Percentiles rank a stretch among this genome's conserved stretches.
phyloP scores from a whole-genome alignment of 1,140 invertebrate genomes.

The Leptinotarsa texana region DNA sequence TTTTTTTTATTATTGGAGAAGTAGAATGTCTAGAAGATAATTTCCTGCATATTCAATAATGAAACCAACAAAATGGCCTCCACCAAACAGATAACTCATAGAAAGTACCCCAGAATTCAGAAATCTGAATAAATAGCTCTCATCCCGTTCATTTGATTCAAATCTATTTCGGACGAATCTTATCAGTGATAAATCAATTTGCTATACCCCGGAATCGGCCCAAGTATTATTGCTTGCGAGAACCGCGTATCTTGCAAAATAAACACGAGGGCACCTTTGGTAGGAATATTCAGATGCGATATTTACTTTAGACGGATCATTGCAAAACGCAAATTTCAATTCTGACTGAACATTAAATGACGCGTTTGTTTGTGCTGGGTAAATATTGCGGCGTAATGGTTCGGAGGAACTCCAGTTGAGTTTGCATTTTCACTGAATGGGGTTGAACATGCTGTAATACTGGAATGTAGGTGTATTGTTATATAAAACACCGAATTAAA shows the following conservation, averaged over 20 bases:
- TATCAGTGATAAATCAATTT: not conserved
- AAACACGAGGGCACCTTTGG: not conserved
- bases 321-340: slow-evolving; percentile 4
- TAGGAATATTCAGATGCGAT: not conserved
- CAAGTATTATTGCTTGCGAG: not conserved
- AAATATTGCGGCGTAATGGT: not conserved
- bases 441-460: not conserved
- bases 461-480: too few species aligned
- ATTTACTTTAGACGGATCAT: not conserved
- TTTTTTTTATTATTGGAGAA: too few species aligned
- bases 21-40: too few species aligned
- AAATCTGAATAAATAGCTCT: too few species aligned
- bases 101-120: too few species aligned
- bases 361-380: slow-evolving; percentile 4
- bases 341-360: slow-evolving; percentile 4
- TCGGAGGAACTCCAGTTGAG: not conserved
- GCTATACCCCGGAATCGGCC: not conserved
- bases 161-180: not conserved
- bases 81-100: too few species aligned
- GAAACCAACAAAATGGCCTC: too few species aligned
- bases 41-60: too few species aligned
- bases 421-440: not conserved
- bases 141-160: not conserved
- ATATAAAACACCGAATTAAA: too few species aligned
- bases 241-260: not conserved